Evolutionary conservation across 2,888 invertebrate species (phyloP), one percentile per base, ranked within the genome.

Genomic region (Drosophila monieri): DNA sequence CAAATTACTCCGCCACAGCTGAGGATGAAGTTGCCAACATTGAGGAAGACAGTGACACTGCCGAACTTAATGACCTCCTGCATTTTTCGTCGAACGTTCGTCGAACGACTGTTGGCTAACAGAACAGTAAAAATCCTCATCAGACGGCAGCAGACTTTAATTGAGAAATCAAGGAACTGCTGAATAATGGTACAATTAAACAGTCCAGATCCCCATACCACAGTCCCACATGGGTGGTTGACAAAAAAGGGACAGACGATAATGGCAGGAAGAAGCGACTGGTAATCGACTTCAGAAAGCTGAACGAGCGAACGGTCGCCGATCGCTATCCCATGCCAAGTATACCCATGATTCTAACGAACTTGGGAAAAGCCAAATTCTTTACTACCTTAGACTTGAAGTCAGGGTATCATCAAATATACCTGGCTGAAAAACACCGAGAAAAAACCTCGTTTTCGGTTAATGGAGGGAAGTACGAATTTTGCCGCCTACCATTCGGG

Each of bases 341-440:
- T 2, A 18, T 18, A 18, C 2, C 18, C 18, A 18, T 18, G 18
- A 18, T 18, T 18, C 18, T 18, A 18, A 2, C 90, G 58, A 85
- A 90, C 75, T 57, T 91, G 61, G 89, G 90, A 21, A 79, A 86
- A 60, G 75, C 88, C 88, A 76, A 80, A 65, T 90, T 90, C 68
- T 91, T 91, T 62, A 80, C 89, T 0, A 89, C 87, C 4, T 37
- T 92, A 43, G 91, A 91, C 68, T 54, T 91, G n/a, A 85, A 90
- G 2, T 79, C 79, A 9, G 90, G 91, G 1, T 92, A 89, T 14
- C 48, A 48, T 21, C 54, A 51, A 15, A 55, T 54, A 30, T 53
- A 53, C 43, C 18, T 53, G 30, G 21, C 53, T 30, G 30, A 53
- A 10, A 41, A 43, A 6, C n/a, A 53, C 41, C 39, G 27, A 30